Base-by-base conservation (phyloP, 2,888 invertebrate species). In the Drosophila silvestris region DNA sequence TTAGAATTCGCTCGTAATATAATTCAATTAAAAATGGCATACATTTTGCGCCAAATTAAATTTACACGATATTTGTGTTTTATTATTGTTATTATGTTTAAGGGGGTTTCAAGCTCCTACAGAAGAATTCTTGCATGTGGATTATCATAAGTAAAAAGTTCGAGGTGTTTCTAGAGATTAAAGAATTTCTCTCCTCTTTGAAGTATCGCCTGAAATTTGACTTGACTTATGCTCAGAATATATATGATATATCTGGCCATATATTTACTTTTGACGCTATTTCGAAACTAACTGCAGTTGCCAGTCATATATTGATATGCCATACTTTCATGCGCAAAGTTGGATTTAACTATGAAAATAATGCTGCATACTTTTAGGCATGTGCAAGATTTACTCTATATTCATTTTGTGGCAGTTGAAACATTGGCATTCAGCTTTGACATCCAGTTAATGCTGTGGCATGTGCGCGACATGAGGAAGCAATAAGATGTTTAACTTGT, bases 381-480 rank as follows among this genome's bases (percentile, higher is more conserved):
- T 7, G 0, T 0, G 0, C 0, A 3, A 16, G 28, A 39, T 35
- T 22, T 39, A 4, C 1, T 14, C 2, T n/a, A 0, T 1, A 26
- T 35, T 16, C 10, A 9, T 3, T 28, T 39, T 19, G n/a, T 26
- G 57, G 28, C 64, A 47, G 62, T 47, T 44, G 68, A 54, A 65
- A 74, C 26, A 26, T 26, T 16, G 26, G 26, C 47, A 26, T 16
- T 26, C 47, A 60, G 14, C 44, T 74, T 53, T 30, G n/a, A n/a
- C 14, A 28, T n/a, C 3, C 64, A 28, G 69, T 64, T 77, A 65
- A 87, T 73, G 80, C 76, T 56, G 74, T 56, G 70, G 65, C 85
- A 85, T 75, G 88, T 69, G 74, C 72, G 54, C 62, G 68, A 77
- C 60, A 85, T 87, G 77, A 87, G 85, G 87, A 87, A 85, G 87